These are phyloP conservation scores for Alauda arvensis DNA, from an alignment of 2,797 vertebrate species.

Conservation along the genomic window DNA sequence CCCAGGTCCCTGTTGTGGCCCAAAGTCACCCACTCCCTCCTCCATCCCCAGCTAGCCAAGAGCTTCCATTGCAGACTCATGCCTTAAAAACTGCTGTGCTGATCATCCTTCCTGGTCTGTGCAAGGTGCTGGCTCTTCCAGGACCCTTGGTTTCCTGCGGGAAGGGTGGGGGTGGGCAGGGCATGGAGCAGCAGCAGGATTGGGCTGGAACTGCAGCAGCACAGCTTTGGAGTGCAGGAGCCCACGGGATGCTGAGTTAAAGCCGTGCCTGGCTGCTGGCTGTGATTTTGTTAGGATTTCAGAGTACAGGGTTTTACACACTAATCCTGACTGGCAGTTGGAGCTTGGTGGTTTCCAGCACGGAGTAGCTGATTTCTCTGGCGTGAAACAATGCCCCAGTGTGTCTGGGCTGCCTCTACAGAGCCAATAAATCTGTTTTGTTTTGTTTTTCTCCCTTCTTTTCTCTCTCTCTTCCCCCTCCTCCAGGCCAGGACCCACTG, in stretches of 20 bases:
- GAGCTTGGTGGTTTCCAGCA: slow-evolving; percentile 18
- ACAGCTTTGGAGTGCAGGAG: background rate
- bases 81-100: accelerated
- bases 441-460: slow-evolving; percentile 27
- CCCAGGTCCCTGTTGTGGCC: background rate
- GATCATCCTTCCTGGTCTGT: background rate
- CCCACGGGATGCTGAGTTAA: background rate
- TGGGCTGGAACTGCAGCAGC: background rate
- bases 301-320: background rate
- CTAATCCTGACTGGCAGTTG: slow-evolving; percentile 53
- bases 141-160: background rate
- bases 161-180: background rate
- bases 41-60: background rate
- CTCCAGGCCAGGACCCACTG: slow-evolving; percentile 45
- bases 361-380: slow-evolving; percentile 14
- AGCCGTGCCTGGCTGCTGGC: background rate
- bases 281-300: background rate
- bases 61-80: background rate
- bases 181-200: background rate
- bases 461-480: background rate
- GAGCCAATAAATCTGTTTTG: slow-evolving; percentile 54
- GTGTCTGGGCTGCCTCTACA: slow-evolving; percentile 41
- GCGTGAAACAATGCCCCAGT: slow-evolving; percentile 50
- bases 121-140: background rate
- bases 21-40: background rate